A percentile compares a stretch with the other conserved stretches of the same genome.
Evolutionary conservation across 2,888 invertebrate genomes (phyloP).

Genomic region (Magallana nippona): DNA sequence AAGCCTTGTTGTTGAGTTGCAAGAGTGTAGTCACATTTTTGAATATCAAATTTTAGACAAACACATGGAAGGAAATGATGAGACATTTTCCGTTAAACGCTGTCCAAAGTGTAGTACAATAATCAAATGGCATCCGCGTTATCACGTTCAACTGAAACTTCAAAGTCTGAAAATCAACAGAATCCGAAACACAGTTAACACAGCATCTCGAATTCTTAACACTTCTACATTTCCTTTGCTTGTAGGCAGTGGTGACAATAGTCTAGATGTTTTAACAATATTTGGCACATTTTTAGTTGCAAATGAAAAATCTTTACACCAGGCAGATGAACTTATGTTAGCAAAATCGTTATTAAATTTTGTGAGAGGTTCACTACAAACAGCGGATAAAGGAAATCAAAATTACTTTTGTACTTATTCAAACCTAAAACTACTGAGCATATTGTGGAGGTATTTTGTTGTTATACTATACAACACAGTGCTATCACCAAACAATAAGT

Average conservation of each 20-base stretch:
- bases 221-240: background rate
- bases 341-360: background rate
- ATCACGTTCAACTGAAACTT: background rate
- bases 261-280: background rate
- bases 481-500: too few species aligned
- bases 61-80: background rate
- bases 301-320: slow-evolving; percentile 17
- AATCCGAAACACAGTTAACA: background rate
- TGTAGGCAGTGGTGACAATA: background rate
- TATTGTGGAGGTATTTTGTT: background rate
- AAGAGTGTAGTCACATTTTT: slow-evolving; percentile 42
- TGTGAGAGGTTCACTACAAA: background rate
- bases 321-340: background rate
- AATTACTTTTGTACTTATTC: background rate
- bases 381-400: background rate
- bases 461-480: too few species aligned
- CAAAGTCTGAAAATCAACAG: background rate
- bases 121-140: slow-evolving; percentile 40
- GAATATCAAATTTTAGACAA: slow-evolving; percentile 8
- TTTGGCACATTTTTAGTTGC: slow-evolving; percentile 19
- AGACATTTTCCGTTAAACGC: background rate
- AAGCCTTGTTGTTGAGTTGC: slow-evolving; percentile 28
- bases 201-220: background rate
- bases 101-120: slow-evolving; percentile 40
- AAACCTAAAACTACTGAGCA: background rate